Base-by-base conservation (phyloP, 2,797 vertebrate species). In the Erpetoichthys calabaricus region DNA sequence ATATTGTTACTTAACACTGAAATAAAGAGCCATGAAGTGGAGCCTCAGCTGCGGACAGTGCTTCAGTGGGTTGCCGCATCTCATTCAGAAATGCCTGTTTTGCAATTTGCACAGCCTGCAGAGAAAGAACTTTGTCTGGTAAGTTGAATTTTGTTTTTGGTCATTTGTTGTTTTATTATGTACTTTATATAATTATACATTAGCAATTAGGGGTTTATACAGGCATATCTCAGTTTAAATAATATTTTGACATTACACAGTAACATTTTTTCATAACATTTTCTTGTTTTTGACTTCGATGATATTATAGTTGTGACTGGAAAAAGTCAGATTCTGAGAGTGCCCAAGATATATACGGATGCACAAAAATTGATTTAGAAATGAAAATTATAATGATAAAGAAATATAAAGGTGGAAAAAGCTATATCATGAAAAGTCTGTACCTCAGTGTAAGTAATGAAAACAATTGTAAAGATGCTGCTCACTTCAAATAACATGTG, bases 61-160 rank as follows among this genome's bases (percentile, higher is more conserved):
- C 86, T 99, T 63, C 96, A 96, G 73, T 99, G 94, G 94, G 81
- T 84, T 3, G 84, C 86, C 1, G 92, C 91, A 63, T 99, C 96
- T 47, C 86, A 97, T 68, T 79, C 75, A 2, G 91, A 90, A 51
- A 62, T 91, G 55, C 69, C 85, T n/a, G 75, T 83, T 52, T 78
- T 99, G 65, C 83, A 83, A 65, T 84, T 97, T 57, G 73, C 64
- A 8, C 80, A 85, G 4, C 5, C 64, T 56, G 56, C 72, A 3
- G 80, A 84, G 57, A 77, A 75, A 64, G 94, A 94, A 42, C 84
- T 96, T 2, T 77, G 87, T 63, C 81, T 81, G 74, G 96, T 99
- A 73, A 87, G 87, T 85, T 25, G 25, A 25, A 25, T 25, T 25
- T 64, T 58, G 25, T 25, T 25, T 25, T 25, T 25, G 49, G 6